These are phyloP conservation scores for Hoplodrina blanda DNA, from an alignment of 2,888 invertebrate genomes.

Conservation along the genomic window DNA sequence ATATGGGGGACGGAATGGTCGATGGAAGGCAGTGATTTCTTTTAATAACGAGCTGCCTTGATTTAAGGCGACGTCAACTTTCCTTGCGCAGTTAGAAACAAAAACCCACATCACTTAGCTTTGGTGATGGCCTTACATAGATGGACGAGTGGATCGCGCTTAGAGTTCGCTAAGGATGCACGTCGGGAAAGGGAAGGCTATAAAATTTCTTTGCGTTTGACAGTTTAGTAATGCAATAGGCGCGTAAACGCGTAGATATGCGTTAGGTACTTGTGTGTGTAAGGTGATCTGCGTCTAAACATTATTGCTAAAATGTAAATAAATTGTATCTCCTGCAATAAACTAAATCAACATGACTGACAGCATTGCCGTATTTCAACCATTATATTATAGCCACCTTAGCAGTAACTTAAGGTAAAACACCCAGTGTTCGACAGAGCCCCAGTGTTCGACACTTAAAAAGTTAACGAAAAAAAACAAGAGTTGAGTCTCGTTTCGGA, in stretches of 20 bases:
- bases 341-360: slow-evolving; percentile 36
- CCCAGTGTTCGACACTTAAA: too few relatives aligned
- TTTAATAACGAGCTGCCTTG: slow-evolving; percentile 80
- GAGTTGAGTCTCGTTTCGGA: too few relatives aligned
- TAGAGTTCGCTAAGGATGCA: slow-evolving; percentile 49
- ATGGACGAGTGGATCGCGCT: slow-evolving; percentile 67
- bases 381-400: slow-evolving; percentile 37
- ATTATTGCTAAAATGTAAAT: slow-evolving; percentile 34
- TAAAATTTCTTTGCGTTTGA: slow-evolving; percentile 60
- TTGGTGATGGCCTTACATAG: slow-evolving; percentile 60
- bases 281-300: slow-evolving; percentile 23
- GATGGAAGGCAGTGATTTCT: slow-evolving; percentile 85
- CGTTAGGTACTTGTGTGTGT: slow-evolving; percentile 9
- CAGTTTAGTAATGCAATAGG: slow-evolving; percentile 36
- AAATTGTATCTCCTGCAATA: slow-evolving; percentile 23
- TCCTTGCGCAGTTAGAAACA: slow-evolving; percentile 86
- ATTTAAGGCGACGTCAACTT: slow-evolving; percentile 85
- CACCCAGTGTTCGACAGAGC: too few relatives aligned
- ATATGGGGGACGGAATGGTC: slow-evolving; percentile 79
- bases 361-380: slow-evolving; percentile 17
- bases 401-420: slow-evolving; percentile 33
- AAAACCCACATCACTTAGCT: slow-evolving; percentile 71
- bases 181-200: slow-evolving; percentile 56
- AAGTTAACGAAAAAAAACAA: too few relatives aligned
- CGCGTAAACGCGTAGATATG: slow-evolving; percentile 22